Conservation (phyloP, 2,113 vertebrate genomes). For the Chamaetylas fuelleborni region DNA sequence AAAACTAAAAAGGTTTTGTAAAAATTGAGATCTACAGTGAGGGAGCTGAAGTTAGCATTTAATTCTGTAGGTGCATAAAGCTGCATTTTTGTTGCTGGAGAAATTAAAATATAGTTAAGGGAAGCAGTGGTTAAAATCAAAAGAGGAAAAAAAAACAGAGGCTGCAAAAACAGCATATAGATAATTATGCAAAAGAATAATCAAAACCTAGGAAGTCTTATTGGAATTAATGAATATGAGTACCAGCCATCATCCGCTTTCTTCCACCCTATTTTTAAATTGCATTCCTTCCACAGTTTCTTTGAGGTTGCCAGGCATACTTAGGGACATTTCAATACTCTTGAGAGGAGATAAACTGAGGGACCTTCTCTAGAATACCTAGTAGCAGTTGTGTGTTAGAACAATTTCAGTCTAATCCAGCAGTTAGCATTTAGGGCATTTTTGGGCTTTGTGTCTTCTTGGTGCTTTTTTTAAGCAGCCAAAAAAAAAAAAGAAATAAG, state of each 20-base stretch:
- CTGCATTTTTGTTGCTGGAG: not conserved
- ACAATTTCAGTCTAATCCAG: not conserved
- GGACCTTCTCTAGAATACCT: not conserved
- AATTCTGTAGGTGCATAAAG: not conserved
- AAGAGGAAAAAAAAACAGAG: not conserved
- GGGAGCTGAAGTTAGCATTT: not conserved
- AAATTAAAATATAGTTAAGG: not conserved
- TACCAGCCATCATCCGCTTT: not conserved
- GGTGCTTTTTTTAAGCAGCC: not conserved
- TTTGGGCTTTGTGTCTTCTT: not conserved
- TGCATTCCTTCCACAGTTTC: not conserved
- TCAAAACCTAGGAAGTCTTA: not conserved
- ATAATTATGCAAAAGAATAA: not conserved
- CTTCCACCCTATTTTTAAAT: not conserved
- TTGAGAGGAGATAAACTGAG: not conserved
- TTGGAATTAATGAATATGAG: not conserved
- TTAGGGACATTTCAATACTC: not conserved
- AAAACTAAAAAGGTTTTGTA: not conserved
- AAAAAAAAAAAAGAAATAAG: not conserved
- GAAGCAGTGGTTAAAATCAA: not conserved
- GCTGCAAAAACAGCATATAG: conserved; percentile 4
- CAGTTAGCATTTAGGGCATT: not conserved
- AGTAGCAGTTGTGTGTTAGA: not conserved
- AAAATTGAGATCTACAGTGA: not conserved
- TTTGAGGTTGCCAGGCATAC: not conserved